Conservation (phyloP, 2,797 vertebrate genomes). For the Pangasius larnaudii region DNA sequence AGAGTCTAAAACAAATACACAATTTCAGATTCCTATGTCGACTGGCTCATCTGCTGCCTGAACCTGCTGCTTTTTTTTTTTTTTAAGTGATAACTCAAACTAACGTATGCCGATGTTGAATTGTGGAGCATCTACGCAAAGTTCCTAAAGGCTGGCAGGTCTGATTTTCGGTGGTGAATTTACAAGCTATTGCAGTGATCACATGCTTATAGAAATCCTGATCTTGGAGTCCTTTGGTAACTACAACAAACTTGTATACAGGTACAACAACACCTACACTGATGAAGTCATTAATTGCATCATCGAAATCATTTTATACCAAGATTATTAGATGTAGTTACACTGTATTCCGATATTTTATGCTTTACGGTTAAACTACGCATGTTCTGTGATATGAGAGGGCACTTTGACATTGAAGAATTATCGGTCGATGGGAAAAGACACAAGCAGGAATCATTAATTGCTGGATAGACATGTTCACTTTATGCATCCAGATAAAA, state of each 20-base stretch:
- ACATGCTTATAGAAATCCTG: not conserved
- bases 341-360: conserved; percentile 16
- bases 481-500: conserved; percentile 28
- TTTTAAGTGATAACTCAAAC: too few relatives aligned
- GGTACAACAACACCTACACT: conserved; percentile 37
- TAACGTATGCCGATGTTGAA: not conserved
- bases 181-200: conserved; percentile 1
- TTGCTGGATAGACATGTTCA: conserved; percentile 1
- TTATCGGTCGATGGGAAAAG: not conserved
- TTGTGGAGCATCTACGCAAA: not conserved
- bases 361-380: not conserved
- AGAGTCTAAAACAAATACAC: not conserved
- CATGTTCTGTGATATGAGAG: conserved; percentile 16
- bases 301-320: not conserved
- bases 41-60: not conserved
- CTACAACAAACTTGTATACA: conserved; percentile 39
- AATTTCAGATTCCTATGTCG: not conserved
- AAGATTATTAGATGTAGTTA: conserved; percentile 21
- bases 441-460: conserved; percentile 30
- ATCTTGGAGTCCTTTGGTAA: conserved; percentile 48
- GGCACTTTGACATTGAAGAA: conserved; percentile 38
- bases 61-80: too few relatives aligned
- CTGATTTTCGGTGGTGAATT: not conserved
- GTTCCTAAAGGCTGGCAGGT: not conserved
- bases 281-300: conserved; percentile 28